Evolutionary conservation across 2,113 vertebrate genomes (phyloP).

Genomic region (Myotis yumanensis): DNA sequence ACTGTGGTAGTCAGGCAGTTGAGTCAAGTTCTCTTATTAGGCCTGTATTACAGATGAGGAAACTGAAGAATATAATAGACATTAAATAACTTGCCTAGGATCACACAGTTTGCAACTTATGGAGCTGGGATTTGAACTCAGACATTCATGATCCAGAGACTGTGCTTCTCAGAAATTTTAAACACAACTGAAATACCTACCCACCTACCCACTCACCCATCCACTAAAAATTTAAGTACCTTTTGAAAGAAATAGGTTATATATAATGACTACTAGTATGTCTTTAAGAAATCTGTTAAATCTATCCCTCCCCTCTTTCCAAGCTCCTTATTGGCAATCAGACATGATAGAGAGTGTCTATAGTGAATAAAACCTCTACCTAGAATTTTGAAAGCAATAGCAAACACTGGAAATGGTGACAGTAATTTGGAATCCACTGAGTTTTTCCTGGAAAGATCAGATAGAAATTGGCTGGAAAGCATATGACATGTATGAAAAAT

Average conservation of each 20-base stretch:
- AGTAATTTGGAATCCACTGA: not conserved
- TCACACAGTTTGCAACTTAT: not conserved
- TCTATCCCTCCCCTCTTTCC: not conserved
- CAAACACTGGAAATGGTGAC: slow-evolving; percentile 1
- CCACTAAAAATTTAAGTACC: not conserved
- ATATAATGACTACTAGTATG: not conserved
- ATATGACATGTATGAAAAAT: not conserved
- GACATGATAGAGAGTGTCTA: not conserved
- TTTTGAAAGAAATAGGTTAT: not conserved
- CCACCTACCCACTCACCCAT: not conserved
- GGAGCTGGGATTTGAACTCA: not conserved
- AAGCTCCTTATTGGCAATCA: not conserved
- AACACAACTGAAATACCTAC: not conserved
- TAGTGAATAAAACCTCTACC: not conserved
- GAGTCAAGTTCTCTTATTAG: not conserved
- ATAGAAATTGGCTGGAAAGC: not conserved
- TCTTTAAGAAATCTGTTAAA: slow-evolving; percentile 22
- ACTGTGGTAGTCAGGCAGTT: not conserved
- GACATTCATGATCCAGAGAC: not conserved
- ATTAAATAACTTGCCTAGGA: not conserved
- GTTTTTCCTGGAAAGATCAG: slow-evolving; percentile 40
- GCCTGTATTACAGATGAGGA: not conserved
- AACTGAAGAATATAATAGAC: not conserved
- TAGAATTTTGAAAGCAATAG: slow-evolving; percentile 15
- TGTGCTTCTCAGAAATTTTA: not conserved